These are phyloP conservation scores for Catalaphyllia jardinei DNA, from an alignment of 64 coral and sea anemone genomes.

Conservation along the genomic window DNA sequence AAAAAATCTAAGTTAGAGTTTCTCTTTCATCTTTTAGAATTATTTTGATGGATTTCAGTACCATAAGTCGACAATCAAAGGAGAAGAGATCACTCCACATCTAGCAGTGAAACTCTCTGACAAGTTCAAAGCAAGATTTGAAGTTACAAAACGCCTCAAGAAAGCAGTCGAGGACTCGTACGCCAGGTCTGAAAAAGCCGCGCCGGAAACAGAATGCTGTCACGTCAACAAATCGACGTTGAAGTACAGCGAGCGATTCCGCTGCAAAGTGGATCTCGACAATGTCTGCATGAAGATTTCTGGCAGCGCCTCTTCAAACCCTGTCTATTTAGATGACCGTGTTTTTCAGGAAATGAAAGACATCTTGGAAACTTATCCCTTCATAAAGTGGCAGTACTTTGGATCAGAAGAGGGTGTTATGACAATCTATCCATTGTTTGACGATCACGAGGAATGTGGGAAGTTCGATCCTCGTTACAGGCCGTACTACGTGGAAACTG, in stretches of 20 bases:
- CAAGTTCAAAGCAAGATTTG: constrained; percentile 42
- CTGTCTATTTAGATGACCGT: not conserved
- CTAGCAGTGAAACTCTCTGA: constrained; percentile 20
- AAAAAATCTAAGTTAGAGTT: no score
- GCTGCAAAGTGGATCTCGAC: constrained; percentile 13
- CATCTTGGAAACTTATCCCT: constrained; percentile 18
- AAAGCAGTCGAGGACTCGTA: constrained; percentile 44
- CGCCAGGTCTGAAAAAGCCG: not conserved
- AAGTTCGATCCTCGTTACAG: constrained; percentile 52
- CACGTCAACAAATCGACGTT: not conserved
- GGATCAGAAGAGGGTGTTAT: constrained; percentile 54
- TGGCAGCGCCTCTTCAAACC: not conserved
- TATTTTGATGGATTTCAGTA: constrained; percentile 1
- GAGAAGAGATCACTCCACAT: not conserved
- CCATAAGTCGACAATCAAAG: not conserved
- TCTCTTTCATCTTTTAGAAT: not conserved
- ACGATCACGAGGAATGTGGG: constrained; percentile 5
- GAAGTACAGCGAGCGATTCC: constrained; percentile 20
- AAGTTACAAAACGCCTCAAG: not conserved
- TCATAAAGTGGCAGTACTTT: constrained; percentile 66
- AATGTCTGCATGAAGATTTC: constrained; percentile 13
- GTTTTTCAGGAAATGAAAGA: constrained; percentile 38
- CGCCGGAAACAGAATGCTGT: constrained; percentile 33
- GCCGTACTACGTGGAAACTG: constrained; percentile 66
- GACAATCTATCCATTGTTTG: constrained; percentile 28